Evolutionary conservation across 2,113 vertebrate genomes (phyloP).

Genomic region (Rattus norvegicus): GRCr8 NC_086019.1:179853001-179853500

Average conservation of each 20-base stretch:
- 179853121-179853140: background rate
- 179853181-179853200: background rate
- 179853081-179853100: background rate
- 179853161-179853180: background rate
- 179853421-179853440: background rate
- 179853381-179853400: background rate
- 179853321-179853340: background rate
- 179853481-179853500: background rate
- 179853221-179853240: background rate
- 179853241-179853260: background rate
- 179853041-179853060: background rate
- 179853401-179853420: background rate
- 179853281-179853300: background rate
- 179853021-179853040: background rate
- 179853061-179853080: background rate
- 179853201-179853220: background rate
- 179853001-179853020: background rate
- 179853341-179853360: background rate
- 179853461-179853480: background rate
- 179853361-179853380: background rate
- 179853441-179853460: background rate
- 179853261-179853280: background rate
- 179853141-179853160: background rate
- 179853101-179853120: background rate
- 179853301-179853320: background rate